Evolutionary conservation across 2,797 vertebrate genomes (phyloP), one percentile per base, ranked within the genome.

Genomic region (Cyclura pinguis): DNA sequence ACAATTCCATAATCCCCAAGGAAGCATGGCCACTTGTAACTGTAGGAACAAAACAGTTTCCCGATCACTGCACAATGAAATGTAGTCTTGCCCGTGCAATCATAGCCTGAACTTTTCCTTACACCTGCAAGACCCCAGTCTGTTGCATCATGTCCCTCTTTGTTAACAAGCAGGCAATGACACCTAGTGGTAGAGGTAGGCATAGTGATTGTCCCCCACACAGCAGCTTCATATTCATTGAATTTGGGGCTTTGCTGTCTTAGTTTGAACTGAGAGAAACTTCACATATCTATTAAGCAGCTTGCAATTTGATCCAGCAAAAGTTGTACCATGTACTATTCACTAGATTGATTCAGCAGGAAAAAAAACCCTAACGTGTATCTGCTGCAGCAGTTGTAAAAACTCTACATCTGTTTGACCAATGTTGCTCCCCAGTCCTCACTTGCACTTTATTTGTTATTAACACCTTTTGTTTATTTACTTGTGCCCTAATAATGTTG

Each of bases 181-280:
- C 86, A 88, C 72, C 90, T 87, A 78, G 85, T 88, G 90, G 80
- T 86, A 69, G 69, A 55, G 35, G 18, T 13, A 16, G 27, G 35
- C n/a, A 91, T 57, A n/a, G 24, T 13, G n/a, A 18, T 6, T 38
- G 18, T 32, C n/a, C 3, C 20, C 7, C 80, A 16, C 20, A 22
- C 2, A 12, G 3, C 80, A 6, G 0, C 22, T n/a, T 67, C 50
- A 9, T 72, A 32, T n/a, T 85, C 27, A 27, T 10, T 47, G 22
- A 47, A 27, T 38, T 74, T 74, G 38, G 57, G 38, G 38, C 38
- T 84, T 85, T 85, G 1, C 22, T 85, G n/a, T 16, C 47, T 3
- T 32, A 8, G 47, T 77, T n/a, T n/a, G 18, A 57, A 35, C 13
- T 59, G n/a, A 59, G 16, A 50, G 80, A 38, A 22, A 22, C 57